Evolutionary conservation across 1,140 invertebrate species (phyloP).

Genomic region (Phocides pigmalion): DNA sequence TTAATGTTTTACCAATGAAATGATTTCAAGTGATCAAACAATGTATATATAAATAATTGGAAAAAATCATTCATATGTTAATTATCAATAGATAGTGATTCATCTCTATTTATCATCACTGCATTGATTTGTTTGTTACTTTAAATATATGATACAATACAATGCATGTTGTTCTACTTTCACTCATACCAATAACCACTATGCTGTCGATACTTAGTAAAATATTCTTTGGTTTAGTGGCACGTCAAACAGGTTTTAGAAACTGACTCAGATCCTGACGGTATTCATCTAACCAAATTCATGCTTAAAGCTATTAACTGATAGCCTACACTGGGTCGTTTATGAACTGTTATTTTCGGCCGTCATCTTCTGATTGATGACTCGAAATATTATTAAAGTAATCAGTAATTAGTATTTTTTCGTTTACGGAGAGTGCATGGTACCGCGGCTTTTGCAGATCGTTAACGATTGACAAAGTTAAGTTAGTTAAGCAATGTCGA

Average conservation of each 20-base stretch:
- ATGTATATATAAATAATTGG: no score
- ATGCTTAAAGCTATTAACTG: conserved; percentile 15
- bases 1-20: no score
- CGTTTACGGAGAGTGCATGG: no score
- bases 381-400: background rate
- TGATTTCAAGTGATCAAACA: no score
- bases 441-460: no score
- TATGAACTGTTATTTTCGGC: background rate
- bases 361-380: background rate
- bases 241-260: conserved; percentile 24
- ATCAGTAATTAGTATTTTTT: background rate
- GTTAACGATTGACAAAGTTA: no score
- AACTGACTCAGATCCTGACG: conserved; percentile 34
- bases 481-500: no score
- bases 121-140: no score
- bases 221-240: conserved; percentile 33
- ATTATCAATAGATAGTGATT: no score
- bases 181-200: conserved; percentile 35
- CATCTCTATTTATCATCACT: no score
- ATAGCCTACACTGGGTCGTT: conserved; percentile 1
- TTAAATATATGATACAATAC: no score
- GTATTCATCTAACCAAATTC: conserved; percentile 21
- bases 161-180: conserved; percentile 58
- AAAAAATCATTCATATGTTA: no score
- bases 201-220: conserved; percentile 46